A percentile compares a stretch with the other conserved stretches of the same genome.
These are phyloP conservation scores for Epiblema foenella DNA, from an alignment of 2,888 invertebrate species.

Conservation along the genomic window DNA sequence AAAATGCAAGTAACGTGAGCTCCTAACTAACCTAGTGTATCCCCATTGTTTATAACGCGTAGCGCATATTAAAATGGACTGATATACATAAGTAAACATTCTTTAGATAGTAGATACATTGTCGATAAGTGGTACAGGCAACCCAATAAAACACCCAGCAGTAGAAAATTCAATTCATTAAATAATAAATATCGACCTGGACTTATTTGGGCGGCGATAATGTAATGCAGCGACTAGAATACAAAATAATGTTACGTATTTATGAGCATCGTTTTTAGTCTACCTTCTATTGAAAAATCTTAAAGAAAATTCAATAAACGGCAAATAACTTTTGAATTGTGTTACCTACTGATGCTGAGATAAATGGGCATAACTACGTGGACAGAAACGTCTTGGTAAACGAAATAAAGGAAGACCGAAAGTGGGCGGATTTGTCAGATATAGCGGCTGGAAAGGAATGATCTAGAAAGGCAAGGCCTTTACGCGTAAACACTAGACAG, in stretches of 20 bases:
- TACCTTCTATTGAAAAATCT: neutral
- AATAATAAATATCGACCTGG: constrained; percentile 11
- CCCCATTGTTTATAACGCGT: neutral
- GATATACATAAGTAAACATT: neutral
- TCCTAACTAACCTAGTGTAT: neutral
- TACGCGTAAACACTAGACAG: too few relatives aligned
- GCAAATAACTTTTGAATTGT: neutral
- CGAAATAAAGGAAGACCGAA: too few relatives aligned
- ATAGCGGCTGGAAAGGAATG: too few relatives aligned
- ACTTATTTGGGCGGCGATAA: constrained; percentile 1
- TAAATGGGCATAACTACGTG: too few relatives aligned
- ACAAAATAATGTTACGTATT: constrained; percentile 1
- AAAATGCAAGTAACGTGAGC: neutral
- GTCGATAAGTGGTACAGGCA: neutral
- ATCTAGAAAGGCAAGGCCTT: too few relatives aligned
- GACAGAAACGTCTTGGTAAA: too few relatives aligned
- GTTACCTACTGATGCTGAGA: neutral
- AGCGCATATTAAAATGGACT: too few relatives aligned
- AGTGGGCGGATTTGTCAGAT: too few relatives aligned
- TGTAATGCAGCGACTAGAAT: constrained; percentile 19
- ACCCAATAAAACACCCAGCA: neutral
- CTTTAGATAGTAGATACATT: neutral
- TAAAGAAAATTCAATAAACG: neutral
- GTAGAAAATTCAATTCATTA: neutral
- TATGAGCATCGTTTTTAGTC: neutral